A percentile compares a stretch with the other conserved stretches of the same genome.
phyloP scores from a whole-genome alignment of 1,140 invertebrate species.

The Lepidurus apus region DNA sequence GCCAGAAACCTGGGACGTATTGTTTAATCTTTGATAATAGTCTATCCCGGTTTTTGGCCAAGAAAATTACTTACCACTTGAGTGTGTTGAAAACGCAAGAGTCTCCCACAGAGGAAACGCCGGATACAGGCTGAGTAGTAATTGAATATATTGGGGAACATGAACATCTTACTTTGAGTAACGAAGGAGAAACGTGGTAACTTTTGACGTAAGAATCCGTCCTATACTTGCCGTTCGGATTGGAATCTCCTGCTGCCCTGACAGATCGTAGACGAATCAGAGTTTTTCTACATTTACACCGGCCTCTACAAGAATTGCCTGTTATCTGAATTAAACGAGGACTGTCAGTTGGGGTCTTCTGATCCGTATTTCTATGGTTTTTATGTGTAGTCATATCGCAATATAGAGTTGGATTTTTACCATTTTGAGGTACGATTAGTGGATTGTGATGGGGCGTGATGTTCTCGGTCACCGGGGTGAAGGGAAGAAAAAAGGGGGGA shows the following conservation, averaged over 20 bases:
- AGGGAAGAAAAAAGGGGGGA: too few species aligned
- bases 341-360: background rate
- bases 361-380: background rate
- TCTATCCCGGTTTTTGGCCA: slow-evolving; percentile 29
- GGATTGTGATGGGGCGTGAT: too few species aligned
- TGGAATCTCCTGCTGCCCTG: background rate
- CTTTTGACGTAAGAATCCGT: background rate
- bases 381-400: background rate
- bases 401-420: background rate
- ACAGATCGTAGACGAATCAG: background rate
- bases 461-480: too few species aligned
- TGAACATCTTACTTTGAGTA: background rate
- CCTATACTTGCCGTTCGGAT: background rate
- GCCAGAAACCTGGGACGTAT: slow-evolving; percentile 23
- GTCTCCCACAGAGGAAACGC: background rate
- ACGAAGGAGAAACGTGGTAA: background rate
- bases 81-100: background rate
- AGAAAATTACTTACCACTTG: slow-evolving; percentile 34
- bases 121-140: background rate
- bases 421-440: background rate
- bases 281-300: background rate
- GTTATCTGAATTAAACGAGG: background rate
- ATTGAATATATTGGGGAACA: background rate
- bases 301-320: background rate
- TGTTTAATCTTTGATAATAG: slow-evolving; percentile 31